A percentile compares a stretch with the other conserved stretches of the same genome.
phyloP scores from a whole-genome alignment of 2,113 vertebrate genomes.

The Pangasianodon hypophthalmus region DNA sequence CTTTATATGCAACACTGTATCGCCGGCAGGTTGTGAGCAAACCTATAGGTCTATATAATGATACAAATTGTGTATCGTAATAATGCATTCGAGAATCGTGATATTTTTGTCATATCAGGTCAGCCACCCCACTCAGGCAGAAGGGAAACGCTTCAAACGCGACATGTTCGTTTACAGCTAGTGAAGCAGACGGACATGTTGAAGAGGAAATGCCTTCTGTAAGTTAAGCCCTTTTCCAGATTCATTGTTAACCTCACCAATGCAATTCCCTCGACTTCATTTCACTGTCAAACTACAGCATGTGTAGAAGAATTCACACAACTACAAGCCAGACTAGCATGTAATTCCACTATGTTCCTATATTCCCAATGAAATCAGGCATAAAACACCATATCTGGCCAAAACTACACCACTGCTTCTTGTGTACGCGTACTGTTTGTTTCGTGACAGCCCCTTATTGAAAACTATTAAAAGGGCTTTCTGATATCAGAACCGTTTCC shows the following conservation, averaged over 20 bases:
- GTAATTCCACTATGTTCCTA: background rate
- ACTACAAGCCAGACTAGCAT: background rate
- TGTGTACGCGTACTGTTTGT: background rate
- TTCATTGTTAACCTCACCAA: background rate
- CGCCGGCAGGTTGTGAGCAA: background rate
- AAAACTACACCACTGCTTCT: background rate
- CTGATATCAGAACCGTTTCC: conserved; percentile 9
- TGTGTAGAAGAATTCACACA: background rate
- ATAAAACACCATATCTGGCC: background rate
- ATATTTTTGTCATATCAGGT: background rate
- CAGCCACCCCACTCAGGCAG: background rate
- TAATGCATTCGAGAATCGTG: background rate
- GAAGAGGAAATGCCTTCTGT: background rate
- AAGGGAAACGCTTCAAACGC: background rate
- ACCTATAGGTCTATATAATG: background rate
- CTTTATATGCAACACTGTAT: background rate
- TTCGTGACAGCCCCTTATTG: background rate
- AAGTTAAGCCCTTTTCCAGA: background rate
- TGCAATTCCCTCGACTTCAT: background rate
- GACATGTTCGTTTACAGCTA: too few species aligned
- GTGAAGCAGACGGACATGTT: background rate
- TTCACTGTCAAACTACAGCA: background rate
- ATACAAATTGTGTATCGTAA: too few species aligned
- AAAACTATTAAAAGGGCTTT: background rate
- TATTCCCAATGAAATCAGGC: background rate